Evolutionary conservation across 2,888 invertebrate genomes (phyloP).

Genomic region (Helleia helle): DNA sequence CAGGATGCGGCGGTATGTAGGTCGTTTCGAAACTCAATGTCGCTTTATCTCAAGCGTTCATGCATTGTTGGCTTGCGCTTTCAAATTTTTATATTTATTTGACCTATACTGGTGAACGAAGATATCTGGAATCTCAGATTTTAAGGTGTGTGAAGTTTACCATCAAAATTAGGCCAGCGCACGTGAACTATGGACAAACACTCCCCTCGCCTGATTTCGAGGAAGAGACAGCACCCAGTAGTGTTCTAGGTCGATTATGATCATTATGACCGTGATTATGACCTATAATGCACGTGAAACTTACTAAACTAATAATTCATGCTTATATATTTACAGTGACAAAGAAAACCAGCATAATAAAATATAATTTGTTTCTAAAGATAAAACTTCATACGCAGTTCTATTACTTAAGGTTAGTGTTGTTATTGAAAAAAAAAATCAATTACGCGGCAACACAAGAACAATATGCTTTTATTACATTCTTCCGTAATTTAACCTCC

Average conservation of each 20-base stretch:
- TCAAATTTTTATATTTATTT: neutral
- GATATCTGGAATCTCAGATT: no score
- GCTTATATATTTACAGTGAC: no score
- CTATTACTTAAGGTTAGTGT: neutral
- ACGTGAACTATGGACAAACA: no score
- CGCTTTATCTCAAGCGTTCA: slow-evolving; percentile 20
- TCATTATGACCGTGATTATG: no score
- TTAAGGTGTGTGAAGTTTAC: no score
- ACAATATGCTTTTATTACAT: slow-evolving; percentile 1
- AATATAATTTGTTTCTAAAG: neutral
- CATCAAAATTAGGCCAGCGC: no score
- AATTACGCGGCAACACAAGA: slow-evolving; percentile 3
- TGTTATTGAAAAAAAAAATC: slow-evolving; percentile 1
- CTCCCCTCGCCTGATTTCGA: no score
- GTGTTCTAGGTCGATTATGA: no score
- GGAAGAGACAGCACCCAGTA: no score
- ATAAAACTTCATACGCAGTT: neutral
- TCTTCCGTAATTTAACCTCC: slow-evolving; percentile 11
- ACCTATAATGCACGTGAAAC: no score
- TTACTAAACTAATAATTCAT: no score
- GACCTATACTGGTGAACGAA: neutral
- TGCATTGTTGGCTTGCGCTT: neutral
- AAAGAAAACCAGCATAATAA: no score
- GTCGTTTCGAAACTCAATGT: slow-evolving; percentile 53
- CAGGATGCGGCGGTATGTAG: slow-evolving; percentile 46